phyloP scores from a whole-genome alignment of 2,888 invertebrate genomes.

The Euplagia quadripunctaria region DNA sequence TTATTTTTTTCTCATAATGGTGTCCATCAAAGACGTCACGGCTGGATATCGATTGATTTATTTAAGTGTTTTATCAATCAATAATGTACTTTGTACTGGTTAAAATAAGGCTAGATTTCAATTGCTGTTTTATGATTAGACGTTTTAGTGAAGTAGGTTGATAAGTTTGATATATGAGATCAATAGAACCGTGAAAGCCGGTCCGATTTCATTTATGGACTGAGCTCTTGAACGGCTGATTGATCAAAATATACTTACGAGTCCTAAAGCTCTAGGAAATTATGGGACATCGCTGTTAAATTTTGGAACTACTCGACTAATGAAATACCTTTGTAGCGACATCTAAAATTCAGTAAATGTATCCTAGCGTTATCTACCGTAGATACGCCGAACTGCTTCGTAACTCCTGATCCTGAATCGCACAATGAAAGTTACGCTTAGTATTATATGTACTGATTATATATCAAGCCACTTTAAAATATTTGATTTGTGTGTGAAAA shows the following conservation, averaged over 20 bases:
- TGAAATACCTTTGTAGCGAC: background rate
- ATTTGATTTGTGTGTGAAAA: too few relatives aligned
- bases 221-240: conserved; percentile 24
- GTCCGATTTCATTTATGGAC: conserved; percentile 54
- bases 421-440: too few relatives aligned
- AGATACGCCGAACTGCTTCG: too few relatives aligned
- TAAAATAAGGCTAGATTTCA: conserved; percentile 57
- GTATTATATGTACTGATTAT: too few relatives aligned
- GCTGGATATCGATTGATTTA: conserved; percentile 76
- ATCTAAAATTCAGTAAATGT: background rate
- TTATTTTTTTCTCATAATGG: conserved; percentile 62
- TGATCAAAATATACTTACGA: conserved; percentile 2
- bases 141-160: conserved; percentile 61
- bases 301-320: background rate
- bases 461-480: too few relatives aligned
- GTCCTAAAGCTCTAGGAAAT: background rate
- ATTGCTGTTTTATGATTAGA: conserved; percentile 46
- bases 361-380: background rate
- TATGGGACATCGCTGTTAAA: background rate
- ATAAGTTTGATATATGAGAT: conserved; percentile 69
- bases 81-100: conserved; percentile 57
- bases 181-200: conserved; percentile 68
- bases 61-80: conserved; percentile 57
- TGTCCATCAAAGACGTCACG: conserved; percentile 75
- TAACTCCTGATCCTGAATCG: too few relatives aligned